Evolutionary conservation across 2,888 invertebrate species (phyloP).

Genomic region (Apodemia duryi): DNA sequence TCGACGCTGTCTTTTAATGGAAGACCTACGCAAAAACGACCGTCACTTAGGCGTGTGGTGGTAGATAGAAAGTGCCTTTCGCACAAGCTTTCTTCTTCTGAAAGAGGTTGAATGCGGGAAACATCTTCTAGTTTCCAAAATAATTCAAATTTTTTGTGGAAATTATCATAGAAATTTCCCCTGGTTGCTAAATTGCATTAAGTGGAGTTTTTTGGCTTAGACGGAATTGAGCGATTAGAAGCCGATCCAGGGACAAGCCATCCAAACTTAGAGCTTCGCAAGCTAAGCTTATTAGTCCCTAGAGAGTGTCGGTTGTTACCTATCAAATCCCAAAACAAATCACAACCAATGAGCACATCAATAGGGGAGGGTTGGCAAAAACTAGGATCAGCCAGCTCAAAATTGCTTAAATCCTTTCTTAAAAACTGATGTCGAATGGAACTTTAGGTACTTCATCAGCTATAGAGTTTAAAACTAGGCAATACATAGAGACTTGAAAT

Average conservation of each 20-base stretch:
- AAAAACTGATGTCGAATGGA: slow-evolving; percentile 3
- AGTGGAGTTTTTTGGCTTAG: neutral
- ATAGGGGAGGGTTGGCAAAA: slow-evolving; percentile 23
- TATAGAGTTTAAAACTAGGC: slow-evolving; percentile 20
- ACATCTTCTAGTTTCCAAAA: slow-evolving; percentile 27
- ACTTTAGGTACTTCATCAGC: slow-evolving; percentile 18
- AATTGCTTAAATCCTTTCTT: slow-evolving; percentile 17
- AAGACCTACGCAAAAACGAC: slow-evolving; percentile 24
- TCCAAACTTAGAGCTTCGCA: slow-evolving; percentile 30
- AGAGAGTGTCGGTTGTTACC: slow-evolving; percentile 22
- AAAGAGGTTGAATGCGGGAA: slow-evolving; percentile 16
- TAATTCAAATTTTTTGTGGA: slow-evolving; percentile 14
- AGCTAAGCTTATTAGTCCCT: slow-evolving; percentile 23
- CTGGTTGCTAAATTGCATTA: neutral
- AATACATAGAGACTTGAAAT: slow-evolving; percentile 23
- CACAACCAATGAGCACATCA: slow-evolving; percentile 27
- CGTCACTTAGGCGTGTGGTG: slow-evolving; percentile 18
- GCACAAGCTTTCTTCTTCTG: slow-evolving; percentile 23
- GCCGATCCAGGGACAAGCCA: slow-evolving; percentile 30
- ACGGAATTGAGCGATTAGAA: neutral
- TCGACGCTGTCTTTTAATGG: slow-evolving; percentile 23
- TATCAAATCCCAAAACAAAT: slow-evolving; percentile 29
- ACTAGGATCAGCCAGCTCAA: slow-evolving; percentile 28
- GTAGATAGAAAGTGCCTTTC: slow-evolving; percentile 23
- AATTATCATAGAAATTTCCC: neutral